Evolutionary conservation across 2,797 vertebrate species (phyloP), one percentile per base, ranked within the genome.

Genomic region (Trachops cirrhosus): DNA sequence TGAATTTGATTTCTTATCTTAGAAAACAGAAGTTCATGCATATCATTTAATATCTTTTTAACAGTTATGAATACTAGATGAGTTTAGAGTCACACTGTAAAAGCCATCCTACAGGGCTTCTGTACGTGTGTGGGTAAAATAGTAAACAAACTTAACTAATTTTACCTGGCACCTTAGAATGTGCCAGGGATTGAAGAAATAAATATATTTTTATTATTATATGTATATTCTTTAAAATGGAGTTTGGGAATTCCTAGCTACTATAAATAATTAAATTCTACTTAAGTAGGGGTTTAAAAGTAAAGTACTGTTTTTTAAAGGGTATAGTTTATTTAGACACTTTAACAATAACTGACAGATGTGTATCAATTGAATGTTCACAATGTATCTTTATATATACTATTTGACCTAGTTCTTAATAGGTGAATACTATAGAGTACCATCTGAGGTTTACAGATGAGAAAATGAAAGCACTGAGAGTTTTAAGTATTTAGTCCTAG

Each of bases 181-280:
- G 32, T 67, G 39, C 21, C 44, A 95, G n/a, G 24, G 26, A 86
- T 90, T 86, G 44, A 93, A 89, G 59, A 87, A 59, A 80, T 91
- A 80, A 34, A 84, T 64, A 85, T n/a, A 57, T 83, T 57, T 79
- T 93, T 93, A 86, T 94, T 93, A 67, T 86, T 32, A 80, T 89
- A 48, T 39, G 1, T 39, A 50, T 59, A 70, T 86, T 77, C 37
- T 84, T 94, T 52, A 64, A 94, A 80, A 73, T 83, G 9, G 34
- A 93, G 26, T 82, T 95, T 14, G 89, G 50, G 9, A 94, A 89
- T 80, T 89, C 68, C 67, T 22, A 92, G 37, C 15, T 91, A 57
- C n/a, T 86, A 22, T 80, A 32, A 54, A 73, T 50, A 83, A 68
- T 89, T 96, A 90, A 79, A 84, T 34, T 68, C 19, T 70, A 78